Evolutionary conservation across 2,888 invertebrate genomes (phyloP).

Genomic region (Oligia fasciuncula): DNA sequence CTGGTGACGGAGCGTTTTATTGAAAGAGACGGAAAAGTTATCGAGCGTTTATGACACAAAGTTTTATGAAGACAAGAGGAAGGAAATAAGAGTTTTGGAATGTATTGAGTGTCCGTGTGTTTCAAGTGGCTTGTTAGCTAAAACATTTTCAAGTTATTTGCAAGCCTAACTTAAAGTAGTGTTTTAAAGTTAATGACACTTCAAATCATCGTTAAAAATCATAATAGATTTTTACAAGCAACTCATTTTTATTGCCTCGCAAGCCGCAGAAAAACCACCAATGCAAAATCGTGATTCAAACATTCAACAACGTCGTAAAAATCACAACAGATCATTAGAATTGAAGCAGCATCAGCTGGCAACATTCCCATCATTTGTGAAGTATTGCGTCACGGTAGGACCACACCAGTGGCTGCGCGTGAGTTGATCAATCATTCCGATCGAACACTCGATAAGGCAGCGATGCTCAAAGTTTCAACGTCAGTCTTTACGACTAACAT

Average conservation of each 20-base stretch:
- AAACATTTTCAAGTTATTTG: not conserved
- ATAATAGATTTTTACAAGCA: conserved; percentile 4
- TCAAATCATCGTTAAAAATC: not conserved
- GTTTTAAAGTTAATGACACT: not conserved
- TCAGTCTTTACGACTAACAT: conserved; percentile 28
- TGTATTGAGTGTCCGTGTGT: not conserved
- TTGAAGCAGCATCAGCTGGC: conserved; percentile 50
- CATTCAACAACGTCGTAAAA: conserved; percentile 33
- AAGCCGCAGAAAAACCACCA: not conserved
- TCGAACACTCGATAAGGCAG: conserved; percentile 65
- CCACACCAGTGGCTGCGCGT: conserved; percentile 72
- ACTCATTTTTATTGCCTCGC: conserved; percentile 1
- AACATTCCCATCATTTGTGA: conserved; percentile 60
- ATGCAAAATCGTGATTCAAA: conserved; percentile 39
- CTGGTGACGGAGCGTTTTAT: conserved; percentile 18
- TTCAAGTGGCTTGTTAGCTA: not conserved
- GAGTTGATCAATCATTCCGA: conserved; percentile 74
- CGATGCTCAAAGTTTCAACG: conserved; percentile 61
- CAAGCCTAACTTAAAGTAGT: not conserved
- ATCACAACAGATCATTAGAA: conserved; percentile 54
- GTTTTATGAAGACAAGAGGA: conserved; percentile 19
- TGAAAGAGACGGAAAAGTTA: conserved; percentile 28
- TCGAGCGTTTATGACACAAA: conserved; percentile 24
- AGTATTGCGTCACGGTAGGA: conserved; percentile 66
- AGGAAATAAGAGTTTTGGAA: conserved; percentile 7